These are phyloP conservation scores for Cecidostiba fungosa DNA, from an alignment of 2,888 invertebrate species.

Conservation along the genomic window DNA sequence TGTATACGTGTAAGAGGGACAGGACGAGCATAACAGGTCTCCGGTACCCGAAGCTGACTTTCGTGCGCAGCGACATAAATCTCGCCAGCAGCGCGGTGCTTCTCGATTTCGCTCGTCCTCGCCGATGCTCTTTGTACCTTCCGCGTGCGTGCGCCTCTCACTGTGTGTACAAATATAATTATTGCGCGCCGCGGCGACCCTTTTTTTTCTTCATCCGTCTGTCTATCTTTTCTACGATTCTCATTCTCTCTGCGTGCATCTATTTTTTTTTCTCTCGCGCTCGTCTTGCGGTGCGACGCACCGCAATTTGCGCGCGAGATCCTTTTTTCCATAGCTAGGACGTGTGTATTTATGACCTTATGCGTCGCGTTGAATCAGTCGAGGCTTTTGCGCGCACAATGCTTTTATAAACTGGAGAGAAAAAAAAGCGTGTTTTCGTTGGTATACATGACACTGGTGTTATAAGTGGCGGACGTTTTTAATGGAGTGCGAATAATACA, in stretches of 20 bases:
- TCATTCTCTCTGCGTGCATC: slow-evolving; percentile 4
- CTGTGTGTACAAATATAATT: slow-evolving; percentile 62
- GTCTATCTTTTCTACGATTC: slow-evolving; percentile 22
- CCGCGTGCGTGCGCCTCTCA: slow-evolving; percentile 53
- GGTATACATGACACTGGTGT: background rate
- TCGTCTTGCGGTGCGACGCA: slow-evolving; percentile 7
- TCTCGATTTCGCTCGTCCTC: slow-evolving; percentile 23
- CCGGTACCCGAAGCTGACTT: slow-evolving; percentile 55
- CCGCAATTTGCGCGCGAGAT: slow-evolving; percentile 51
- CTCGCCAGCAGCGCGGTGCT: background rate
- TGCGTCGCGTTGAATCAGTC: background rate
- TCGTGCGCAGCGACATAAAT: slow-evolving; percentile 42
- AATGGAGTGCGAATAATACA: slow-evolving; percentile 28
- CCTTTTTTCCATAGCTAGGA: slow-evolving; percentile 2
- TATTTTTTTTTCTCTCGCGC: background rate
- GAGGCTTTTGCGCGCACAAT: background rate
- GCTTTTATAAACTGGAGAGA: background rate
- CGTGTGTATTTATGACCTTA: slow-evolving; percentile 27
- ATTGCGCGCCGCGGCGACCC: slow-evolving; percentile 46
- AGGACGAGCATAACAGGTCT: slow-evolving; percentile 36
- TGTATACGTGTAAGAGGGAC: slow-evolving; percentile 50
- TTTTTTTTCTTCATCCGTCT: slow-evolving; percentile 25
- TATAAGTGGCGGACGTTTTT: slow-evolving; percentile 23
- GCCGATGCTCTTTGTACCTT: slow-evolving; percentile 25
- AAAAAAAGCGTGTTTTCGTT: slow-evolving; percentile 28